Base-by-base conservation (phyloP, 2,113 vertebrate genomes). In the Agapornis roseicollis region DNA sequence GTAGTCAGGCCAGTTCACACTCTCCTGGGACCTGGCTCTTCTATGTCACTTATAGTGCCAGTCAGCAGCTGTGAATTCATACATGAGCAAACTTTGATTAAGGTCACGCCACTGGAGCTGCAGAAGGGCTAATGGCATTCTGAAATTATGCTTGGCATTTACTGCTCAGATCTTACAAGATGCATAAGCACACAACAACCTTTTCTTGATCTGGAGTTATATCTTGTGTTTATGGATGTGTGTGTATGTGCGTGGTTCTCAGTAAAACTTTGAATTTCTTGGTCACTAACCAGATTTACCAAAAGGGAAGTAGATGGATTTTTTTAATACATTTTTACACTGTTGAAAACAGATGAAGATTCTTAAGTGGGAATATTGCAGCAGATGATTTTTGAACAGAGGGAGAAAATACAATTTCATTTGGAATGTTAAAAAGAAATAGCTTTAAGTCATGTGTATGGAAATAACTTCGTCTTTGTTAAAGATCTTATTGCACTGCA, bases 321-420 rank as follows among this genome's bases (percentile, higher is more conserved):
- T 88, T 91, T 94, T 96, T 29, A 60, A 72, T 56, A 63, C 52
- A 87, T 28, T 88, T 41, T 90, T 91, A 65, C 17, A 41, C 69
- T 69, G 17, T 41, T 68, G 82, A 83, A 80, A 94, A 69, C 3
- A 49, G 35, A 39, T 28, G 10, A 76, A 70, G 29, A 42, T 47
- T 94, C 92, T 79, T 25, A 83, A 91, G 33, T 2, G 33, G 31
- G 35, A 94, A 94, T 93, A 86, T 92, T 80, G 28, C 84, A 72
- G 81, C 73, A 93, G 94, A 81, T 95, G 41, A 95, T 94, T 88
- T 93, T 31, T 91, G 64, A 96, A 85, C 61, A 89, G 63, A 88
- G 47, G 44, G 24, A 88, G 69, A 96, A 84, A 90, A 95, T 88
- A 87, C 39, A 27, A 33, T 42, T 80, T 68, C 19, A 52, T 74